Percentiles rank a stretch among this genome's conserved stretches.
phyloP scores from a whole-genome alignment of 92 coral and sea anemone species.

The Ricordea florida region DNA sequence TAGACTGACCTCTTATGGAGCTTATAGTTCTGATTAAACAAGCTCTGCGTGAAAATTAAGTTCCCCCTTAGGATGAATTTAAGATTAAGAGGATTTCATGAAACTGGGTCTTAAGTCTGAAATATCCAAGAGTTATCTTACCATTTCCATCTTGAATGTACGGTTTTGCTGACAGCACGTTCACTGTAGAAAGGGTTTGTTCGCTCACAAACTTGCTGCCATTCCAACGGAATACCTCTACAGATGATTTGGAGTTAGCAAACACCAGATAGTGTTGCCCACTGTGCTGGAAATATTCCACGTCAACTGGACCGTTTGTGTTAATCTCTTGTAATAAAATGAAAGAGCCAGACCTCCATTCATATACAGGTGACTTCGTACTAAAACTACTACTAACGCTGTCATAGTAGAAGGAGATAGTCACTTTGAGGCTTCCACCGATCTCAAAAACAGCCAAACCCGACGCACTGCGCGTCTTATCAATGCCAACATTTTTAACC shows the following conservation, averaged over 20 bases:
- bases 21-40: too few species aligned
- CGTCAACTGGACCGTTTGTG: slow-evolving; percentile 87
- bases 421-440: slow-evolving; percentile 62
- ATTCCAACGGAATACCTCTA: slow-evolving; percentile 67
- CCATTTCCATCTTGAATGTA: slow-evolving; percentile 62
- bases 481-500: slow-evolving; percentile 38
- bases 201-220: slow-evolving; percentile 27
- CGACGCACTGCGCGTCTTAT: slow-evolving; percentile 87
- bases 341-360: slow-evolving; percentile 69
- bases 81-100: neutral
- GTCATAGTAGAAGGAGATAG: slow-evolving; percentile 78
- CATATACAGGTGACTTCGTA: slow-evolving; percentile 78
- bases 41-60: too few species aligned
- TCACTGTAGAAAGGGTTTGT: slow-evolving; percentile 54
- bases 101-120: neutral
- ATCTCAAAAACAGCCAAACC: slow-evolving; percentile 75
- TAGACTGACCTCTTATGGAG: too few species aligned
- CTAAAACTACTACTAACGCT: slow-evolving; percentile 54
- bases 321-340: slow-evolving; percentile 63
- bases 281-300: slow-evolving; percentile 72
- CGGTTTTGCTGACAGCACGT: slow-evolving; percentile 62
- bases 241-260: slow-evolving; percentile 70
- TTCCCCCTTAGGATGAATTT: too few species aligned
- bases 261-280: slow-evolving; percentile 81
- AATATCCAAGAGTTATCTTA: neutral